These are phyloP conservation scores for Pituophis catenifer DNA, from an alignment of 2,113 vertebrate genomes.

Conservation along the genomic window DNA sequence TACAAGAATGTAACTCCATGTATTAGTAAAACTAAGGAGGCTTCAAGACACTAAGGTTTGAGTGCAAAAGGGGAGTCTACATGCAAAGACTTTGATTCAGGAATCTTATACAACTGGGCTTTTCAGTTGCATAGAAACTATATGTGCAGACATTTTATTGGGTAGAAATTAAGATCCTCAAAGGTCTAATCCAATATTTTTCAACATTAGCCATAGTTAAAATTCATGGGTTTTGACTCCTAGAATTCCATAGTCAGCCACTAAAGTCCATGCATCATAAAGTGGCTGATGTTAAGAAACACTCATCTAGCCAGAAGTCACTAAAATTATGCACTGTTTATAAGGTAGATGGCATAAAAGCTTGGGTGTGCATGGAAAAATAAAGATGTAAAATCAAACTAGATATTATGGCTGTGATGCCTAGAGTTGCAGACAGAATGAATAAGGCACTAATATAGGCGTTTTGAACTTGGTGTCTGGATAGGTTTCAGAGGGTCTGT, in stretches of 20 bases:
- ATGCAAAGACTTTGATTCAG: neutral
- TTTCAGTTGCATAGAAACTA: neutral
- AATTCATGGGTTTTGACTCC: neutral
- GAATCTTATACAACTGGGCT: neutral
- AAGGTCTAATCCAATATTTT: neutral
- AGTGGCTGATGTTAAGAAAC: neutral
- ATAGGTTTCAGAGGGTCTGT: neutral
- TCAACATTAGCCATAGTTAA: neutral
- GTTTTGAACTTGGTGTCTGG: neutral
- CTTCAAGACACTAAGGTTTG: neutral
- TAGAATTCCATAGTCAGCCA: neutral
- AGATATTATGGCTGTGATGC: neutral
- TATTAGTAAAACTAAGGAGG: neutral
- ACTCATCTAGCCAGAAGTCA: neutral
- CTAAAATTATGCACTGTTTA: neutral
- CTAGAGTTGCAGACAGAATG: neutral
- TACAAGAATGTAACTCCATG: neutral
- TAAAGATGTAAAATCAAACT: neutral
- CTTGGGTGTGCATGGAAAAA: neutral
- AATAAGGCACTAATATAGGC: neutral
- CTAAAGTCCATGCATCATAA: neutral
- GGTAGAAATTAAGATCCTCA: neutral
- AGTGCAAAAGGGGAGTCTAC: neutral
- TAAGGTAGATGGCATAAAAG: neutral
- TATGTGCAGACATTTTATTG: neutral